phyloP scores from a whole-genome alignment of 2,888 invertebrate genomes.

The Proisotoma minuta region DNA sequence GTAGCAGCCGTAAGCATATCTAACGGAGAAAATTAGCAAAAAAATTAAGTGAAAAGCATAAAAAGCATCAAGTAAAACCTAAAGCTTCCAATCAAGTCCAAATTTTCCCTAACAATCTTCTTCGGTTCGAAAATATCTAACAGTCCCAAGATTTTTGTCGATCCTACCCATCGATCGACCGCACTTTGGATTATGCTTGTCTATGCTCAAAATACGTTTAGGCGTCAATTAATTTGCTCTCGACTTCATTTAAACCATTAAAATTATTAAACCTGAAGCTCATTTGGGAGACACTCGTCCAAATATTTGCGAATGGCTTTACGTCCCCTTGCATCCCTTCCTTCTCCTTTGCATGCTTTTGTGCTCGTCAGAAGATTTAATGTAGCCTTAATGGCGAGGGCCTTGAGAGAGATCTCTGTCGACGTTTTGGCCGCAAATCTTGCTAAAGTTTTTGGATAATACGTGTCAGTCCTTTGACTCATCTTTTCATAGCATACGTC shows the following conservation, averaged over 20 bases:
- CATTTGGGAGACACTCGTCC: constrained; percentile 5
- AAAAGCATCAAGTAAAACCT: constrained; percentile 8
- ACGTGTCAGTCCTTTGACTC: constrained; percentile 1
- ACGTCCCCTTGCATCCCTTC: constrained; percentile 15
- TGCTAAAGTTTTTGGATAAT: constrained; percentile 4
- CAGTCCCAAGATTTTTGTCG: constrained; percentile 11
- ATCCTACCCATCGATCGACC: constrained; percentile 14
- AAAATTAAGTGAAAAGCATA: background rate
- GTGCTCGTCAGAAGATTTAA: background rate
- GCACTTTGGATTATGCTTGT: constrained; percentile 4
- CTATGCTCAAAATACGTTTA: too few species aligned
- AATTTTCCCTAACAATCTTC: background rate
- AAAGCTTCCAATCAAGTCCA: constrained; percentile 25
- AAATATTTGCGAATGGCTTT: constrained; percentile 20
- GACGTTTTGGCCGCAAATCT: background rate
- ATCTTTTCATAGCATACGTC: background rate
- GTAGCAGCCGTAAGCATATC: constrained; percentile 30
- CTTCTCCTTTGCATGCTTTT: background rate
- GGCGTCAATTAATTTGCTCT: too few species aligned
- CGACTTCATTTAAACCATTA: too few species aligned
- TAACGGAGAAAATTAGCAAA: background rate
- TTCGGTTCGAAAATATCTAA: constrained; percentile 23
- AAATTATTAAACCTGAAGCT: constrained; percentile 17
- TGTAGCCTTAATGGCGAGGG: background rate
- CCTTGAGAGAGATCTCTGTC: background rate